Conservation (phyloP, 1,140 invertebrate genomes). For the Hypothenemus hampei region DNA sequence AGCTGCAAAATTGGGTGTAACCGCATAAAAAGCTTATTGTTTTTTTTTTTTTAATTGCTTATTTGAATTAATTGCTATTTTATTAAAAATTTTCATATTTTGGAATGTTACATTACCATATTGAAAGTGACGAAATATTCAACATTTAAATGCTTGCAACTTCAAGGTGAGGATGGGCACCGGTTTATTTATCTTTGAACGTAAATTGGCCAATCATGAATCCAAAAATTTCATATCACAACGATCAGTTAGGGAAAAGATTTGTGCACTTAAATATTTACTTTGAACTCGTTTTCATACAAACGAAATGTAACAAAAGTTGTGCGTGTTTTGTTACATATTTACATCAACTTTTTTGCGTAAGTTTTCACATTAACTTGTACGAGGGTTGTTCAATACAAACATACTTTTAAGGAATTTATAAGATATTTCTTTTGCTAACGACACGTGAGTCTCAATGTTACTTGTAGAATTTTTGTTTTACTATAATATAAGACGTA, state of each 20-base stretch:
- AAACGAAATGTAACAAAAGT: neutral
- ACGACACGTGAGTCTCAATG: too few relatives aligned
- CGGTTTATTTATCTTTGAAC: slow-evolving; percentile 11
- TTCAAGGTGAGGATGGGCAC: slow-evolving; percentile 19
- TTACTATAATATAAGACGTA: neutral
- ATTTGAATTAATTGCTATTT: neutral
- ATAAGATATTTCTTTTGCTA: too few relatives aligned
- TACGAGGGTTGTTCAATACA: too few relatives aligned
- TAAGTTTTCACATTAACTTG: neutral
- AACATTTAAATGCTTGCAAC: slow-evolving; percentile 25
- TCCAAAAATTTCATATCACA: neutral
- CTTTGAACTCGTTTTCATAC: neutral
- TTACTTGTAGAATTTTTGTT: neutral
- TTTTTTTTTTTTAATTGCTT: neutral
- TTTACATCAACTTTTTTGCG: neutral
- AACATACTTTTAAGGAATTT: too few relatives aligned
- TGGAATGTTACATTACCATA: too few relatives aligned
- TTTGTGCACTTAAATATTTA: neutral
- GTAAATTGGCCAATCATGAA: slow-evolving; percentile 8
- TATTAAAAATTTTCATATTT: too few relatives aligned
- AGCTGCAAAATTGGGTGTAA: neutral
- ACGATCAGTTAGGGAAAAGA: neutral
- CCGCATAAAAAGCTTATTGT: neutral
- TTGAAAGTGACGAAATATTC: slow-evolving; percentile 9
- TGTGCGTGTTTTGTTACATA: neutral